Evolutionary conservation across 2,888 invertebrate species (phyloP).

Genomic region (Ctena decussata): DNA sequence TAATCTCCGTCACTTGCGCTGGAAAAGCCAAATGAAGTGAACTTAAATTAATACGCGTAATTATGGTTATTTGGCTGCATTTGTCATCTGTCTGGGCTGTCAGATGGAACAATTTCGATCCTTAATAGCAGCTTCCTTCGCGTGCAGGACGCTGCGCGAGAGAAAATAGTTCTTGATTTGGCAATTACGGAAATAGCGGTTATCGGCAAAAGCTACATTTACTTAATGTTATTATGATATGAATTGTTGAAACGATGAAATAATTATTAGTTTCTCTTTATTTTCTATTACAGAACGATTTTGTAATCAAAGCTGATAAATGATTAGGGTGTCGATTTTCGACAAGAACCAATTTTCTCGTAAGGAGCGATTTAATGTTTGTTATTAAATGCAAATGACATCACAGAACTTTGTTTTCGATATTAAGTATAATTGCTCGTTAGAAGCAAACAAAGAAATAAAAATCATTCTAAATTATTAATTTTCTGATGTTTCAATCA

Average conservation of each 20-base stretch:
- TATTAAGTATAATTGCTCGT: neutral
- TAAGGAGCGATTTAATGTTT: constrained; percentile 8
- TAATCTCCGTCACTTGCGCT: constrained; percentile 12
- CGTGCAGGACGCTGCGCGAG: constrained; percentile 10
- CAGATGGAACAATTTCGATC: constrained; percentile 4
- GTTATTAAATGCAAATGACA: constrained; percentile 17
- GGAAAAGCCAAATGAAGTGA: constrained; percentile 47
- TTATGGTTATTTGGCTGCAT: constrained; percentile 56
- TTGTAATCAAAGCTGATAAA: constrained; percentile 12
- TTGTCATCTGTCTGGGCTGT: constrained; percentile 49
- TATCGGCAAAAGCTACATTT: constrained; percentile 13
- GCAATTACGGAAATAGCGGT: constrained; percentile 10
- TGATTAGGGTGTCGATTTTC: constrained; percentile 10
- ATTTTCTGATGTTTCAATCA: constrained; percentile 7
- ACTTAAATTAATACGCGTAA: constrained; percentile 60
- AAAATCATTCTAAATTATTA: neutral
- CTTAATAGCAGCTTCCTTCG: constrained; percentile 7
- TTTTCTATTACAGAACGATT: constrained; percentile 16
- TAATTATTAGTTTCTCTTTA: constrained; percentile 16
- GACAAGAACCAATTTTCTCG: constrained; percentile 6
- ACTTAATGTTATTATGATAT: constrained; percentile 12
- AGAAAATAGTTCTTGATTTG: constrained; percentile 16
- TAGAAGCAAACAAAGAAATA: neutral
- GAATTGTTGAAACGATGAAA: constrained; percentile 11
- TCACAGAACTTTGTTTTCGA: neutral